Conservation (phyloP, 2,888 invertebrate species). For the Coremacera marginata region DNA sequence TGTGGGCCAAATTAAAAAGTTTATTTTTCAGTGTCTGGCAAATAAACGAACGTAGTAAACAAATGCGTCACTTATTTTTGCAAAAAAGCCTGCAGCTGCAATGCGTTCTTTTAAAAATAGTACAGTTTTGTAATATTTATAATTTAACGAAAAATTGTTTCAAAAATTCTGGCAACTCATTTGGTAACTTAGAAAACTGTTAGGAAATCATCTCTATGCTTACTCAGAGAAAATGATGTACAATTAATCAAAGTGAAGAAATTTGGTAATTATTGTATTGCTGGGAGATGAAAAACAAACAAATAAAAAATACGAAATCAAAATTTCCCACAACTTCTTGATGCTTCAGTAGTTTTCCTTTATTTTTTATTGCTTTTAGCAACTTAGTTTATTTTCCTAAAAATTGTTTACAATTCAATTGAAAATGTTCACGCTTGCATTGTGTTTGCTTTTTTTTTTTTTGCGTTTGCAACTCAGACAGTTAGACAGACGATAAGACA, state of each 20-base stretch:
- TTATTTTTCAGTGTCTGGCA: too few species aligned
- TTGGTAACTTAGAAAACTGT: too few species aligned
- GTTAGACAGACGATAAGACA: slow-evolving; percentile 2
- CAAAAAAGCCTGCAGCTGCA: neutral
- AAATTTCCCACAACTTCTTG: too few species aligned
- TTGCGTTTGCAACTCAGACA: neutral
- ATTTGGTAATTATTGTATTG: too few species aligned
- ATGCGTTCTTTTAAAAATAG: neutral
- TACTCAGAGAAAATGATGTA: too few species aligned
- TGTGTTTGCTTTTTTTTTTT: neutral
- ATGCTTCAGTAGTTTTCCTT: too few species aligned
- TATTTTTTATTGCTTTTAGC: too few species aligned
- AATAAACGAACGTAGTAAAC: slow-evolving; percentile 1
- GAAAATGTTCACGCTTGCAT: slow-evolving; percentile 6
- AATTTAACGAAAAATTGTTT: neutral
- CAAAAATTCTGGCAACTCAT: too few species aligned
- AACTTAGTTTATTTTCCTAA: neutral
- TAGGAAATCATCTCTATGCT: too few species aligned
- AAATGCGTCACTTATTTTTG: neutral
- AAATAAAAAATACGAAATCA: too few species aligned
- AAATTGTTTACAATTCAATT: slow-evolving; percentile 4
- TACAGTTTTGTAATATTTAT: neutral
- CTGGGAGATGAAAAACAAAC: too few species aligned
- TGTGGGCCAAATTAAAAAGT: slow-evolving; percentile 9
- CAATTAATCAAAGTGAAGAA: too few species aligned